Evolutionary conservation across 2,888 invertebrate species (phyloP), one percentile per base, ranked within the genome.

Genomic region (Mesorhabditis spiculigera): DNA sequence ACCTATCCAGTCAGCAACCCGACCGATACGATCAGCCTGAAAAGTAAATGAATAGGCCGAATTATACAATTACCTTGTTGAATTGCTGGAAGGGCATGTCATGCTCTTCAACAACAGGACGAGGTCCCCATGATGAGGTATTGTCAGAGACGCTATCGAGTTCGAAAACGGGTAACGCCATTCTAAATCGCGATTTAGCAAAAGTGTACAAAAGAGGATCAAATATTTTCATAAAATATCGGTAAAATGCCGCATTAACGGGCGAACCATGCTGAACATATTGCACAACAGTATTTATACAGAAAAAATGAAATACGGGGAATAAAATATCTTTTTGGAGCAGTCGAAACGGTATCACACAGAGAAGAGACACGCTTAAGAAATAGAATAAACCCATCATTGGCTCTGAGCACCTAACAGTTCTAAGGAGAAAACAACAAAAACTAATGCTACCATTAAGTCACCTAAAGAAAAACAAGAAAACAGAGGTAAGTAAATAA

Each of bases 1-100:
- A 71, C 94, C 93, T 68, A 95, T 96, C 98, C 98, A 98, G 87
- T 98, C 98, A 84, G 96, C 83, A 45, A 86, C 96, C 90, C 97
- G 97, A 81, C 98, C 98, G 78, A 98, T 90, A 81, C 96, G 91
- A 88, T 98, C 97, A 74, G 94, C 94, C 89, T 98, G 45, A 5
- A 68, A 68, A 13, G 58, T n/a, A 50, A 50, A 13, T 10, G 5
- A 16, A 66, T 5, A 45, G 43, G 10, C 50, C 5, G n/a, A 50
- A 42, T 5, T 8, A 45, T 41, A n/a, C 13, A 62, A 5, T n/a
- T 63, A 71, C 71, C 69, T 80, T 99, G 81, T 96, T 95, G 87
- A 96, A 99, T 62, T 96, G 96, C 88, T 98, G 97, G 88, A 97
- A 99, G 8, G 97, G 97, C 91, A 95, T 93, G 88, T 95, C 94